Evolutionary conservation across 2,113 vertebrate genomes (phyloP).

Genomic region (Nematolebias whitei): DNA sequence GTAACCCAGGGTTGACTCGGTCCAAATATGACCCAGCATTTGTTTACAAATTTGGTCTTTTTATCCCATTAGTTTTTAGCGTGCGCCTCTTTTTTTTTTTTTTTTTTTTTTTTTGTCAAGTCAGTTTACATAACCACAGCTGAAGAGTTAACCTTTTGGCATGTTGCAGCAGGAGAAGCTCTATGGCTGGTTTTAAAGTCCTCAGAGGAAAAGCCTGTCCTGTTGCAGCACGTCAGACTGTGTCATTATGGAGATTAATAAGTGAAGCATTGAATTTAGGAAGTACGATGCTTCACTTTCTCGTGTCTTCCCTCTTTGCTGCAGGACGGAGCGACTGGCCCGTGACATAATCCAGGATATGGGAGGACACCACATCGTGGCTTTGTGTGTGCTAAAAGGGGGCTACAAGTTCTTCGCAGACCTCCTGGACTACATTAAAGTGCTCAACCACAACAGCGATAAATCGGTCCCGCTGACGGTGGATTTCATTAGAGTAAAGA

Average conservation of each 20-base stretch:
- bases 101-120: too few relatives aligned
- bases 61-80: too few relatives aligned
- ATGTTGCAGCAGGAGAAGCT: background rate
- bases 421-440: constrained; percentile 87
- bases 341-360: constrained; percentile 85
- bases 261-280: too few relatives aligned
- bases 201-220: background rate
- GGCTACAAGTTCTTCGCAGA: constrained; percentile 91
- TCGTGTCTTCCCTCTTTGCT: constrained; percentile 6
- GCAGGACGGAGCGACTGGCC: constrained; percentile 86
- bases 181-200: background rate
- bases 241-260: too few relatives aligned
- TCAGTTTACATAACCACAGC: too few relatives aligned
- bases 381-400: constrained; percentile 87
- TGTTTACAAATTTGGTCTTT: too few relatives aligned
- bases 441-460: constrained; percentile 85
- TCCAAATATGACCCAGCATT: too few relatives aligned
- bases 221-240: background rate
- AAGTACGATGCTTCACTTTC: too few relatives aligned
- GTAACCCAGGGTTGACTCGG: too few relatives aligned
- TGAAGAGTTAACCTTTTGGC: background rate
- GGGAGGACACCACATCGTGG: constrained; percentile 85
- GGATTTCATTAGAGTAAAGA: constrained; percentile 89
- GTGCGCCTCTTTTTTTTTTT: too few relatives aligned
- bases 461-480: constrained; percentile 85